These are phyloP conservation scores for Nemopilema nomurai DNA, from an alignment of 30 jellyfish, hydroid and myxozoan species.

Conservation along the genomic window DNA sequence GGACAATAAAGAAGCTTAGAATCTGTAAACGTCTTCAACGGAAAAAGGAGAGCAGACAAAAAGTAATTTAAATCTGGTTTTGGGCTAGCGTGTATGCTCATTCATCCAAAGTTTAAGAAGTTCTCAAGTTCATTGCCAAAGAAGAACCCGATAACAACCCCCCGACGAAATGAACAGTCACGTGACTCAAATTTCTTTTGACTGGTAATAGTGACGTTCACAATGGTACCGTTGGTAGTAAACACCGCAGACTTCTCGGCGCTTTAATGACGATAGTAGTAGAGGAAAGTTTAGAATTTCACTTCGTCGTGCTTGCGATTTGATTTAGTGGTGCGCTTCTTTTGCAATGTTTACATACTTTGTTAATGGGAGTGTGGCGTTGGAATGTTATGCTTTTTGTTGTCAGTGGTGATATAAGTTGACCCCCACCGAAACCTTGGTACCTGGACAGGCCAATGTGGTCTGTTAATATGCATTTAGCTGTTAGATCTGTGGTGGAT, in stretches of 20 bases:
- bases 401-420: not conserved
- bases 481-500: too few species aligned
- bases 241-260: constrained; percentile 2
- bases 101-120: too few species aligned
- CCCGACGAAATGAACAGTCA: not conserved
- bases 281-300: not conserved
- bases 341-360: not conserved
- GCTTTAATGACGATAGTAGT: not conserved
- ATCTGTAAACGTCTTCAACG: not conserved
- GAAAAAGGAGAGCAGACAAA: not conserved
- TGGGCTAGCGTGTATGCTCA: too few species aligned
- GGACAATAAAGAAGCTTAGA: too few species aligned
- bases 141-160: too few species aligned
- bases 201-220: not conserved
- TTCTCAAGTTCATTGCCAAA: too few species aligned
- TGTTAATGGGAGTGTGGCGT: not conserved
- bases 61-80: too few species aligned
- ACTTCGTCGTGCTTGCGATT: too few species aligned
- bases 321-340: too few species aligned
- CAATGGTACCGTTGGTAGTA: constrained; percentile 1
- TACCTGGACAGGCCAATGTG: not conserved
- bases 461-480: too few species aligned
- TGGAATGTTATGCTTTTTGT: not conserved
- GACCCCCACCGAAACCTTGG: not conserved
- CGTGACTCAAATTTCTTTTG: not conserved